Percentiles rank a stretch among this genome's conserved stretches.
phyloP scores from a whole-genome alignment of 2,888 invertebrate species.

The Temnothorax unifasciatus region DNA sequence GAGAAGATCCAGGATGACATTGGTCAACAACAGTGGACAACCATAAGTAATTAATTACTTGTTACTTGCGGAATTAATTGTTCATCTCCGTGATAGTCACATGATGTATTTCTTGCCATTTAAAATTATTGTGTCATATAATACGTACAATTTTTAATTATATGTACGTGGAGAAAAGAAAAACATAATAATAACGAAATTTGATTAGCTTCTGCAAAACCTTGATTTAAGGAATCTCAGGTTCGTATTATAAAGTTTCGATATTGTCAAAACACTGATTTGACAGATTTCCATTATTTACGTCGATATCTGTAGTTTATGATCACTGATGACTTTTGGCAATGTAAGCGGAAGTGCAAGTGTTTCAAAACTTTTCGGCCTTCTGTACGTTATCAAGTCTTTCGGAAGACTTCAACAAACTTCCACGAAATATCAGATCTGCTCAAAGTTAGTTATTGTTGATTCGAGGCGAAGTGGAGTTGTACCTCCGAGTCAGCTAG shows the following conservation, averaged over 20 bases:
- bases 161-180: no score
- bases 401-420: constrained; percentile 8
- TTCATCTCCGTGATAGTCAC: background rate
- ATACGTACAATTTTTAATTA: background rate
- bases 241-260: background rate
- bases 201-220: background rate
- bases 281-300: background rate
- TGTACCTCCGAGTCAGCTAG: background rate
- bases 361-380: background rate
- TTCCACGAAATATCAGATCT: constrained; percentile 18
- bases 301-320: background rate
- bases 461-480: constrained; percentile 13
- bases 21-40: background rate
- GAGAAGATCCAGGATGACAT: background rate
- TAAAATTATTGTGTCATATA: background rate
- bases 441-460: constrained; percentile 47
- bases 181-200: no score
- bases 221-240: background rate
- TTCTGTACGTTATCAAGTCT: constrained; percentile 10
- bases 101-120: background rate
- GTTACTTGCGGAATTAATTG: background rate
- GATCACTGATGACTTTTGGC: background rate
- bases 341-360: background rate
- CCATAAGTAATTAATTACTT: background rate
- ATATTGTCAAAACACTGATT: background rate